Evolutionary conservation across 2,888 invertebrate genomes (phyloP), one percentile per base, ranked within the genome.

Genomic region (Tanytarsus gracilentus): DNA sequence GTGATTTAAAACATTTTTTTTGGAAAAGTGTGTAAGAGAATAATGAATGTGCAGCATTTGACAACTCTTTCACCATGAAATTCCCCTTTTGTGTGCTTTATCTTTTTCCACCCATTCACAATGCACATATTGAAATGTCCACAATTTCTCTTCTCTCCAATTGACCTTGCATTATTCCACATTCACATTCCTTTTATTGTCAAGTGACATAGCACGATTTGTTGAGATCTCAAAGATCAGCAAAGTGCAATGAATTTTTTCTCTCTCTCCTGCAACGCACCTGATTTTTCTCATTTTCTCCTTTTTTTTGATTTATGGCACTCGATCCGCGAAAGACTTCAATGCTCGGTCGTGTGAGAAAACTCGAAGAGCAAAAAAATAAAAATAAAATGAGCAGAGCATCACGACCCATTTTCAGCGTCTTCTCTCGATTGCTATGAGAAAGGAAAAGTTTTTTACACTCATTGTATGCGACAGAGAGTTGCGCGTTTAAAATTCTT

Each of bases 381-480:
- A 21, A 23, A 52, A 33, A 33, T 18, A 30, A 25, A 53, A n/a
- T n/a, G n/a, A n/a, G n/a, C n/a, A n/a, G n/a, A n/a, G n/a, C n/a
- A n/a, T n/a, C n/a, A 33, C 40, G 39, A 18, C 40, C 55, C 55
- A 55, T 55, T 40, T 55, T 26, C 25, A 26, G 26, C 39, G 23
- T 23, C 36, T 36, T 16, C 16, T 36, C 36, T 36, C 36, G 36
- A 36, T 14, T 26, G 29, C n/a, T 9, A 51, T 30, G 51, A 55
- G 55, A 55, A 55, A 55, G 55, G 55, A 55, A 55, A 55, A 55
- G 55, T 55, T 53, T 26, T 40, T 52, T 52, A 23, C 36, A 16
- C 23, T 21, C n/a, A n/a, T 14, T 36, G 25, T n/a, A 30, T 11
- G n/a, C 3, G 14, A n/a, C 16, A n/a, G 7, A 36, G 36, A 36